These are phyloP conservation scores for Pasiphila rectangulata DNA, from an alignment of 2,888 invertebrate genomes.

Conservation along the genomic window DNA sequence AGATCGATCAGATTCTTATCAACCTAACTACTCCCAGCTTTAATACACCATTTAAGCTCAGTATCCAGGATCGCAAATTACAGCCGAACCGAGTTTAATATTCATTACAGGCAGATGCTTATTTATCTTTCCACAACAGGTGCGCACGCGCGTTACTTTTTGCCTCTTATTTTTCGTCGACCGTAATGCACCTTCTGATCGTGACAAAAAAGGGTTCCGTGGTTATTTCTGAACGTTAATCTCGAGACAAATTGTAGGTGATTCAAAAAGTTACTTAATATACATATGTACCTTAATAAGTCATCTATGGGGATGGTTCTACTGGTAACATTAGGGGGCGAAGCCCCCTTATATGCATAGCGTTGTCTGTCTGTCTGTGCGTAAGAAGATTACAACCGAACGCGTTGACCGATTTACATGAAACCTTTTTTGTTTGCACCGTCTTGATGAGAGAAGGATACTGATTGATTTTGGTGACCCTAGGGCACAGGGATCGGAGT, in stretches of 20 bases:
- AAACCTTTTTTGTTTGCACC: no score
- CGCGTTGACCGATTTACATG: no score
- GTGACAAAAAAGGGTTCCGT: conserved; percentile 27
- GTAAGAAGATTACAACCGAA: no score
- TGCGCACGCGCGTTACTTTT: conserved; percentile 57
- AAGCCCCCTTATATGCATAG: no score
- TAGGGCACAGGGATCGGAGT: no score
- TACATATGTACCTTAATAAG: no score
- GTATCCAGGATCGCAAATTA: conserved; percentile 13
- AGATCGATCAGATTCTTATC: not conserved
- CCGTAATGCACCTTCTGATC: conserved; percentile 31
- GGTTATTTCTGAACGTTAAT: conserved; percentile 15
- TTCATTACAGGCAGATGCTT: conserved; percentile 55
- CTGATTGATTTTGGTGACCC: no score
- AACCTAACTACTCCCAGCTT: not conserved
- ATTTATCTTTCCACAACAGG: conserved; percentile 49
- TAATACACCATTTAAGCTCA: not conserved
- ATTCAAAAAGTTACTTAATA: no score
- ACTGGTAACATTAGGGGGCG: no score
- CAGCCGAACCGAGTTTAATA: conserved; percentile 23
- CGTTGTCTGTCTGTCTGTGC: no score
- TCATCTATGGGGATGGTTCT: no score
- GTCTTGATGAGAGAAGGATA: no score
- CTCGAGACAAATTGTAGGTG: not conserved
- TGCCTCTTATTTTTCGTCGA: conserved; percentile 33